Evolutionary conservation across 2,797 vertebrate species (phyloP), one percentile per base, ranked within the genome.

Genomic region (Notolepis coatsorum): DNA sequence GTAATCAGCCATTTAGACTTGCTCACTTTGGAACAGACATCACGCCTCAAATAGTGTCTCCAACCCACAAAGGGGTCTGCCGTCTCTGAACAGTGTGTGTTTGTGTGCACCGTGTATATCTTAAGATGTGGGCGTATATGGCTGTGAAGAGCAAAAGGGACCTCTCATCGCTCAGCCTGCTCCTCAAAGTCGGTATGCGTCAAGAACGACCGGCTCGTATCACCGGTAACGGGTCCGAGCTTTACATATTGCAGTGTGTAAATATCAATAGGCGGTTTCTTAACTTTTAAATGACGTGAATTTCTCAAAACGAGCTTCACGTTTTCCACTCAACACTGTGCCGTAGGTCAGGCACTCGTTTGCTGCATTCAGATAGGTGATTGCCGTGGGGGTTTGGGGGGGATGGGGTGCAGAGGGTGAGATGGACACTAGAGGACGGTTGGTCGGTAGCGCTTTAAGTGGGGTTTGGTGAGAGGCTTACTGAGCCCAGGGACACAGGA

Each of bases 401-500:
- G 67, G 51, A 68, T 45, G 61, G 37, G n/a, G 61, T n/a, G n/a
- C n/a, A n/a, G 48, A 18, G 65, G 47, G 63, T 58, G 38, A 51
- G 43, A 67, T 57, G 54, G 33, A n/a, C n/a, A n/a, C n/a, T n/a
- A 33, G 23, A 42, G 17, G 25, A 23, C 37, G 39, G 67, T 62
- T 49, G 25, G 54, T 62, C 46, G 25, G 54, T 20, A 41, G 53
- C 23, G 35, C 33, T 84, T 85, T 90, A 92, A 92, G 88, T 91
- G 66, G 92, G 92, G 91, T 93, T 90, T 86, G 93, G 93, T 90
- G 93, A 91, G 90, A 95, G 90, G 93, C 93, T 95, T 95, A 97
- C 94, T 92, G 95, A 94, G 90, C 94, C 95, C 84, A 95, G 94
- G 0, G 87, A 91, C 88, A 94, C 75, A 13, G 91, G 91, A 68